Evolutionary conservation across 2,113 vertebrate genomes (phyloP).

Genomic region (Progne subis): DNA sequence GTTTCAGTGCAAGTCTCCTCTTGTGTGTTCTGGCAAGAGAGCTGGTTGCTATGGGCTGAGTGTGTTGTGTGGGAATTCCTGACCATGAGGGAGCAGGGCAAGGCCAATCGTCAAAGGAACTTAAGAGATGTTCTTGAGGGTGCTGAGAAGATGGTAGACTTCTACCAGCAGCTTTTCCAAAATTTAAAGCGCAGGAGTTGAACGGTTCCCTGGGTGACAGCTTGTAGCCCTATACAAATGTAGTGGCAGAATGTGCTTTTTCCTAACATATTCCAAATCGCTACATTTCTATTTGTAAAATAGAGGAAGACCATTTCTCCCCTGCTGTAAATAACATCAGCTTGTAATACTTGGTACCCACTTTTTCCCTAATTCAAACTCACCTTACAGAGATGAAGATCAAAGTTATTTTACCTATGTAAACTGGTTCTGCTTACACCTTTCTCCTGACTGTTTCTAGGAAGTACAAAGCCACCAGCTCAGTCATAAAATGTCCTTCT

Average conservation of each 20-base stretch:
- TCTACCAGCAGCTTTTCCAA: neutral
- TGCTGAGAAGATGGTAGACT: neutral
- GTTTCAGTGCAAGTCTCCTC: neutral
- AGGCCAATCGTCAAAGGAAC: neutral
- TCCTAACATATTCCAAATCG: neutral
- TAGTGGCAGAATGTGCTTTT: neutral
- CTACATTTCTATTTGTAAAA: neutral
- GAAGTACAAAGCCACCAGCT: neutral
- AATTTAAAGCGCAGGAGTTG: neutral
- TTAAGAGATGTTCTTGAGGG: neutral
- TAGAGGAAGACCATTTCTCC: neutral
- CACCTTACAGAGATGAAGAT: neutral
- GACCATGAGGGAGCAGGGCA: neutral
- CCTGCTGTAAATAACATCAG: neutral
- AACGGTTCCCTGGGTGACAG: neutral
- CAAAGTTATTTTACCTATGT: neutral
- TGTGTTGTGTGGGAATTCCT: neutral
- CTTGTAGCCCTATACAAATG: neutral
- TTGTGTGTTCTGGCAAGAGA: neutral
- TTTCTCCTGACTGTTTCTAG: neutral
- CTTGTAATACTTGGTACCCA: neutral
- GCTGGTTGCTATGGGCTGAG: neutral
- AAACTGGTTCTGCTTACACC: neutral
- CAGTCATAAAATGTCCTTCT: neutral
- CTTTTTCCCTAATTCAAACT: neutral